Base-by-base conservation (phyloP, 2,888 invertebrate genomes). In the Lithophane socia region DNA sequence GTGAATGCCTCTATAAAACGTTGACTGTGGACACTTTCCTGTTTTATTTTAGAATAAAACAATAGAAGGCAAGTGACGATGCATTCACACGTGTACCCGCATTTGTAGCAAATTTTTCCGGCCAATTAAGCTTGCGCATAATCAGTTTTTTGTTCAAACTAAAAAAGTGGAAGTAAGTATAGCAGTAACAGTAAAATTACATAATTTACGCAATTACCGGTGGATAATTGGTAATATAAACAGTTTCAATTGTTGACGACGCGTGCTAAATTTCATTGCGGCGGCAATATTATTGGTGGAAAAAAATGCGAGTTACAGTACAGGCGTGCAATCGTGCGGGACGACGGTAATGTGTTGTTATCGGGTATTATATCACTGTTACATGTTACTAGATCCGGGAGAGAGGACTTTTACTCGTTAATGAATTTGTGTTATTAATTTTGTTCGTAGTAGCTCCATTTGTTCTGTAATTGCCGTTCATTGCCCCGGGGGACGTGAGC, bases 301-400 rank as follows among this genome's bases (percentile, higher is more conserved):
- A 56, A 85, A 87, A 84, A 73, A 75, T 69, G 73, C 64, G 70
- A 67, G 56, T 68, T 68, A 75, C 58, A 64, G 3, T 29, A 79
- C 74, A 75, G 70, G 86, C 80, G 88, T 73, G 83, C 91, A 86
- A 88, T 92, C 92, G 92, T 92, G 92, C 92, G 90, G 80, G 86
- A 88, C 92, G 91, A 84, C 76, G 85, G 78, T 73, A 72, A 75
- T 86, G 76, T 87, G 85, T 89, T 81, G 84, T 82, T 88, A 87
- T 82, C 76, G 64, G 76, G 84, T 84, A 86, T 88, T 88, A 88
- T 87, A 83, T 84, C 87, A 87, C 77, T 81, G 81, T 88, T 87
- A 87, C 86, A 85, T 77, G 60, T 78, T 64, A 52, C 68, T 73
- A 87, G 90, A 90, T 91, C 91, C 92, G 92, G 91, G 91, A 87